phyloP scores from a whole-genome alignment of 2,113 vertebrate genomes.

The Vidua macroura region DNA sequence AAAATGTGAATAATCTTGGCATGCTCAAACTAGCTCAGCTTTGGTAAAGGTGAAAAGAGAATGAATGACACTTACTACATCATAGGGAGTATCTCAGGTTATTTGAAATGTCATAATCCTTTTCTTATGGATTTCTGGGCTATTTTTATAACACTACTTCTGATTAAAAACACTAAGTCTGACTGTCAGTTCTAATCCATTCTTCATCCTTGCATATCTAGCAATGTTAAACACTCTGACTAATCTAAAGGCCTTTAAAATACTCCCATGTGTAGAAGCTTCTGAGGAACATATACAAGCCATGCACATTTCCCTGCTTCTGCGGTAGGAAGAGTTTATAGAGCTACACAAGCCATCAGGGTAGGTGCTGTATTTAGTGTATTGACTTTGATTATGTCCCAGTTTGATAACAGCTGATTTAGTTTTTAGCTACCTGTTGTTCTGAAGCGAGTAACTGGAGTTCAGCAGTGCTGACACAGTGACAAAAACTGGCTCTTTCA shows the following conservation, averaged over 20 bases:
- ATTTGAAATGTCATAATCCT: background rate
- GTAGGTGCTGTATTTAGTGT: background rate
- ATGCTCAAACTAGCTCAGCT: background rate
- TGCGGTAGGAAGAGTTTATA: background rate
- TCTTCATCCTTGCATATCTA: background rate
- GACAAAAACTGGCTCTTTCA: background rate
- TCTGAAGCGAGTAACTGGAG: background rate
- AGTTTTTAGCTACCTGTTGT: background rate
- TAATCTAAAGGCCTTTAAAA: background rate
- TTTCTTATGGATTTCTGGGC: background rate
- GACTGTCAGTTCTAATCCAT: conserved; percentile 6
- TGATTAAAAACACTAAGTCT: conserved; percentile 21
- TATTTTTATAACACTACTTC: conserved; percentile 45
- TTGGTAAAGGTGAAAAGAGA: background rate
- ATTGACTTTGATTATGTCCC: background rate
- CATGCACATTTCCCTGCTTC: accelerated
- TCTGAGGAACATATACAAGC: background rate
- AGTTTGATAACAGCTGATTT: background rate
- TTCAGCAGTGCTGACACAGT: background rate
- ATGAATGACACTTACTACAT: background rate
- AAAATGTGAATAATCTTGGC: background rate
- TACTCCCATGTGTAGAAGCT: background rate
- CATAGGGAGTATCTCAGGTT: background rate
- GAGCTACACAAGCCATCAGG: background rate
- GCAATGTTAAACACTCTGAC: background rate